phyloP scores from a whole-genome alignment of 2,113 vertebrate species.

The Eptatretus burgeri region DNA sequence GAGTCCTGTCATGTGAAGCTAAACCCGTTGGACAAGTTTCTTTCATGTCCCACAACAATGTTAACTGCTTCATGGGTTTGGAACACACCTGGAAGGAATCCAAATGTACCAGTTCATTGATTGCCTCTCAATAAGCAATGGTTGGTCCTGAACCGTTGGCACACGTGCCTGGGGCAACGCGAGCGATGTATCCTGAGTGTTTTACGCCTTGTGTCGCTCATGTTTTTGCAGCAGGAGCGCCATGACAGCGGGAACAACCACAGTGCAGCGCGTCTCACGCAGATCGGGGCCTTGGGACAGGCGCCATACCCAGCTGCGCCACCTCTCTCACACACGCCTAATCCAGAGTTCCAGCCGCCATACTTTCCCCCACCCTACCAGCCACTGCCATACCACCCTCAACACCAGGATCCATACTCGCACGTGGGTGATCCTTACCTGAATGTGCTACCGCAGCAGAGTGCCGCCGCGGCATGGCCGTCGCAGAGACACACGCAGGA shows the following conservation, averaged over 20 bases:
- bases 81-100: too few species aligned
- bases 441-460: constrained; percentile 4
- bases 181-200: too few species aligned
- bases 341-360: constrained; percentile 95
- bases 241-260: constrained; percentile 78
- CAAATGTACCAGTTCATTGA: too few species aligned
- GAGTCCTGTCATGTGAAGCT: too few species aligned
- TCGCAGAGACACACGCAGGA: not conserved
- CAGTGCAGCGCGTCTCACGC: constrained; percentile 76
- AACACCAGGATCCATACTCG: constrained; percentile 96
- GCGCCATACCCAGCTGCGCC: constrained; percentile 71
- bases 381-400: constrained; percentile 76
- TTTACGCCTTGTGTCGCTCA: too few species aligned
- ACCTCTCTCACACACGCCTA: constrained; percentile 81
- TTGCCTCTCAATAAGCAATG: too few species aligned
- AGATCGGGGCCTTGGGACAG: constrained; percentile 88
- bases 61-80: too few species aligned
- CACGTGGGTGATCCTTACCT: constrained; percentile 16
- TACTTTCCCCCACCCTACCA: constrained; percentile 97
- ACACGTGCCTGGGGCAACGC: too few species aligned
- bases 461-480: not conserved
- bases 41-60: too few species aligned
- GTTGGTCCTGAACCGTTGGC: too few species aligned
- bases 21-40: too few species aligned
- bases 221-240: constrained; percentile 37